Conservation (phyloP, 2,888 invertebrate species). For the Xestia sexstrigata region DNA sequence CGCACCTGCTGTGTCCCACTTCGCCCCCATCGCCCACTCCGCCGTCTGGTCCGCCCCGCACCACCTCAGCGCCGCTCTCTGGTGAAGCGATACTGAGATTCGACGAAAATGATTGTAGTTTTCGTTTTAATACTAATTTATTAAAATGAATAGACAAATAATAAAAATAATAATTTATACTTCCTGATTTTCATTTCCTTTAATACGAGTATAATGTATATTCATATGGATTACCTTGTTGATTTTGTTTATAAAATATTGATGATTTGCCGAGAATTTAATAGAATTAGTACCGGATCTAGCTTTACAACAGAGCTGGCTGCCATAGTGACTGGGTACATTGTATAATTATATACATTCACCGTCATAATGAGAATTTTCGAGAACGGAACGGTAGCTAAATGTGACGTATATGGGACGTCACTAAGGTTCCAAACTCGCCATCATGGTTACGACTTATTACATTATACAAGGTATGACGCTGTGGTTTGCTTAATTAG, state of each 20-base stretch:
- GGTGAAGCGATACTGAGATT: slow-evolving; percentile 79
- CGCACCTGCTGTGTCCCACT: slow-evolving; percentile 76
- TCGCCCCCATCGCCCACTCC: slow-evolving; percentile 78
- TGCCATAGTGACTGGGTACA: not conserved
- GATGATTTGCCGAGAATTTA: not conserved
- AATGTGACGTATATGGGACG: not conserved
- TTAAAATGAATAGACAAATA: slow-evolving; percentile 85
- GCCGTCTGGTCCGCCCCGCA: slow-evolving; percentile 78
- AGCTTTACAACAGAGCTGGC: not conserved
- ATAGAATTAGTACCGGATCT: not conserved
- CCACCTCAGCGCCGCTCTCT: slow-evolving; percentile 74
- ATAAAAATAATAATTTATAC: slow-evolving; percentile 73
- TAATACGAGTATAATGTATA: not conserved
- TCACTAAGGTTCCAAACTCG: slow-evolving; percentile 11
- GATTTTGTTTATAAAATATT: not conserved
- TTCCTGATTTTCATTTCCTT: slow-evolving; percentile 43
- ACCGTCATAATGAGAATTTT: not conserved
- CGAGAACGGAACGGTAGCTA: not conserved
- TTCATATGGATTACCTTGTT: not conserved
- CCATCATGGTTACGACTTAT: not conserved
- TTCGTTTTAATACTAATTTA: slow-evolving; percentile 80
- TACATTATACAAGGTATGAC: slow-evolving; percentile 13
- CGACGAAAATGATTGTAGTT: slow-evolving; percentile 82
- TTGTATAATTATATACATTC: not conserved
- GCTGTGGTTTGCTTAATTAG: not conserved